Conservation (phyloP, 2,888 invertebrate species). For the Andrena minutula region DNA sequence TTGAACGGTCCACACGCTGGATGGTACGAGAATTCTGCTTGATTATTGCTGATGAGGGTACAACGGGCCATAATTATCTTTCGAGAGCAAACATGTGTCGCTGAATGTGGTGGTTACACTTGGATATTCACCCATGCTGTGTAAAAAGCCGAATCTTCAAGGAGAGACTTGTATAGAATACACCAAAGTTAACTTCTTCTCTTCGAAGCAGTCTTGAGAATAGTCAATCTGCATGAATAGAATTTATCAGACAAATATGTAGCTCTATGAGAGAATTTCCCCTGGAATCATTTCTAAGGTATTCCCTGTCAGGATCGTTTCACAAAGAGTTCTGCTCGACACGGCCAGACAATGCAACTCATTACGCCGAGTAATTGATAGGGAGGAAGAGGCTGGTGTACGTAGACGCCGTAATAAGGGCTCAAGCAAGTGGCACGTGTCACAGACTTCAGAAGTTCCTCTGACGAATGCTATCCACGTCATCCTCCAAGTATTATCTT, state of each 20-base stretch:
- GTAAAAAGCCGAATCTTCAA: not conserved
- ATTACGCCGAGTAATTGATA: conserved; percentile 37
- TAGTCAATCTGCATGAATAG: too few relatives aligned
- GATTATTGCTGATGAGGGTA: conserved; percentile 20
- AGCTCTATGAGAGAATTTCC: too few relatives aligned
- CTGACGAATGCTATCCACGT: conserved; percentile 31
- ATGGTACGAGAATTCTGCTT: conserved; percentile 23
- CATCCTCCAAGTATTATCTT: conserved; percentile 45
- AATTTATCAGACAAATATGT: not conserved
- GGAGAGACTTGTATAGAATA: not conserved
- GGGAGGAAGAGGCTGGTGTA: not conserved
- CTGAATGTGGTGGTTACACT: too few relatives aligned
- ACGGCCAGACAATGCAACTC: conserved; percentile 26
- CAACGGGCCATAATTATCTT: conserved; percentile 15
- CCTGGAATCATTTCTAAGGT: not conserved
- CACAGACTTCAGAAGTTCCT: conserved; percentile 38
- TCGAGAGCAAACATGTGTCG: conserved; percentile 8
- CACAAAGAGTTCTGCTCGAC: not conserved
- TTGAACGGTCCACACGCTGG: conserved; percentile 23
- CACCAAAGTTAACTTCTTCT: too few relatives aligned
- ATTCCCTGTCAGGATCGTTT: not conserved
- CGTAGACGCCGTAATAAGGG: conserved; percentile 40
- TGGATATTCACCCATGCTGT: not conserved
- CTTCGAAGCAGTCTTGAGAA: too few relatives aligned
- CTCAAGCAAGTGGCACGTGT: conserved; percentile 34